A percentile compares a stretch with the other conserved stretches of the same genome.
Evolutionary conservation across 2,113 vertebrate genomes (phyloP).

Genomic region (Tiliqua scincoides): DNA sequence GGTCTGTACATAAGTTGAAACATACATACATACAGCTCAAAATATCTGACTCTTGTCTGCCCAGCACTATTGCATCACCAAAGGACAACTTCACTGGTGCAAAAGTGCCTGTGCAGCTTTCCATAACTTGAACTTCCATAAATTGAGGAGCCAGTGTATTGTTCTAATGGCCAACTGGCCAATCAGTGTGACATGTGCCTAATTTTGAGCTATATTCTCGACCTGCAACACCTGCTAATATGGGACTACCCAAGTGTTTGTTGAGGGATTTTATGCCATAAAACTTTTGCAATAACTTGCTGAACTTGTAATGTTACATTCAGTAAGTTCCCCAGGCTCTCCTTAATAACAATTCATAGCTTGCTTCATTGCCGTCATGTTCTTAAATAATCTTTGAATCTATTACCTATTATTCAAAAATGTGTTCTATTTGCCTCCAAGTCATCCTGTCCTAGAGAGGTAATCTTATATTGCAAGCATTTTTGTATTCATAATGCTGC

Average conservation of each 20-base stretch:
- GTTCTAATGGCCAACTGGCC: neutral
- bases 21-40: too few species aligned
- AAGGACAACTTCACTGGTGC: too few species aligned
- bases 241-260: neutral
- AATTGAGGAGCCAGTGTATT: too few species aligned
- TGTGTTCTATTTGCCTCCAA: constrained; percentile 41
- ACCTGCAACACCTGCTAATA: neutral
- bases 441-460: constrained; percentile 44
- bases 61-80: too few species aligned
- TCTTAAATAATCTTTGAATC: constrained; percentile 29
- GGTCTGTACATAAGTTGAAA: too few species aligned
- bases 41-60: too few species aligned
- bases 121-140: too few species aligned
- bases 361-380: constrained; percentile 43
- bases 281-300: neutral
- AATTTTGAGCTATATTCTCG: neutral
- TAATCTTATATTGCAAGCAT: constrained; percentile 49
- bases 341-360: constrained; percentile 33
- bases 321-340: neutral
- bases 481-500: constrained; percentile 48
- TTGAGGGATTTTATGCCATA: neutral
- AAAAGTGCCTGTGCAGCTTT: too few species aligned
- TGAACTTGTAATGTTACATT: neutral
- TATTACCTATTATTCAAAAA: constrained; percentile 20
- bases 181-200: neutral